Evolutionary conservation across 2,797 vertebrate species (phyloP).

Genomic region (Parauchenoglanis punctatus): DNA sequence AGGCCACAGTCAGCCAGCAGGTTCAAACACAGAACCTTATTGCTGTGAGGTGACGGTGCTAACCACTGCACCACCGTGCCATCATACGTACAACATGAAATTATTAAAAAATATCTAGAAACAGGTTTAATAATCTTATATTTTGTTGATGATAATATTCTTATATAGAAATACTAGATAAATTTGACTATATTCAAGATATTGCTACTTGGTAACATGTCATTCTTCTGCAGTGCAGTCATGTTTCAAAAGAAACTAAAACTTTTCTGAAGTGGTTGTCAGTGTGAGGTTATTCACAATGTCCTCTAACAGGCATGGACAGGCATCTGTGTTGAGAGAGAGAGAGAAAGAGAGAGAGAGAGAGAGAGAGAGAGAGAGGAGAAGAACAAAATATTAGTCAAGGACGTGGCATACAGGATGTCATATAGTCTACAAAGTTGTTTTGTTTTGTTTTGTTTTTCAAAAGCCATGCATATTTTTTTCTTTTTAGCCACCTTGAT

Average conservation of each 20-base stretch:
- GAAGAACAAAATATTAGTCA: constrained; percentile 35
- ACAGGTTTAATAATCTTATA: not conserved
- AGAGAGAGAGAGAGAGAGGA: not conserved
- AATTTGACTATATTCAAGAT: not conserved
- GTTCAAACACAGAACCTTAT: no score
- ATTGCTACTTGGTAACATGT: not conserved
- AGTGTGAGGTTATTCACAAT: constrained; percentile 25
- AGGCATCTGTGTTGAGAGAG: constrained; percentile 20
- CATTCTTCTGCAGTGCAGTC: not conserved
- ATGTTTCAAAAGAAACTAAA: constrained; percentile 1
- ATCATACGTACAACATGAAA: not conserved
- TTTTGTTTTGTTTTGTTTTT: constrained; percentile 10
- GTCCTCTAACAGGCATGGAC: constrained; percentile 33
- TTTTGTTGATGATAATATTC: not conserved
- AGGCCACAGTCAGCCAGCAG: no score
- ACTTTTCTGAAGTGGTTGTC: constrained; percentile 35
- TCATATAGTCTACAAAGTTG: constrained; percentile 60
- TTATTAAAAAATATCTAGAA: not conserved
- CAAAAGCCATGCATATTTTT: constrained; percentile 13
- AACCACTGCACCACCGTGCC: no score
- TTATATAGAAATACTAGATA: not conserved
- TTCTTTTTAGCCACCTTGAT: constrained; percentile 25
- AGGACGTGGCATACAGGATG: constrained; percentile 21
- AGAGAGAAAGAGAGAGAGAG: not conserved
- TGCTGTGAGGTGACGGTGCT: no score